A percentile compares a stretch with the other conserved stretches of the same genome.
These are phyloP conservation scores for Alethe castanea DNA, from an alignment of 2,113 vertebrate species.

Conservation along the genomic window DNA sequence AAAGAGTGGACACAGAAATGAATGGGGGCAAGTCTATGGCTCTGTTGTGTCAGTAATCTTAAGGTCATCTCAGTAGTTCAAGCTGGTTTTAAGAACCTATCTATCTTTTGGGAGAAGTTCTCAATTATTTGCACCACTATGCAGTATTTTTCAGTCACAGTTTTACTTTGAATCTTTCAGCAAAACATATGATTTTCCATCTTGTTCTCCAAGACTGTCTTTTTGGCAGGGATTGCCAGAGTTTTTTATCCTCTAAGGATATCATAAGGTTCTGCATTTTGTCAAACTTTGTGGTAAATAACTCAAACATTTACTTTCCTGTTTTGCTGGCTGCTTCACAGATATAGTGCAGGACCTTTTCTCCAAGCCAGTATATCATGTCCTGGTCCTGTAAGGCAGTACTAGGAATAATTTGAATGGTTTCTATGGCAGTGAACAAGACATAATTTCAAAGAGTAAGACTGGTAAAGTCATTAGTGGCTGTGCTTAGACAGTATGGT, in stretches of 20 bases:
- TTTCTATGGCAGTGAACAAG: not conserved
- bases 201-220: slow-evolving; percentile 24
- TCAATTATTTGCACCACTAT: not conserved
- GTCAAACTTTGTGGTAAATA: slow-evolving; percentile 55
- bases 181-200: slow-evolving; percentile 28
- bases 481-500: not conserved
- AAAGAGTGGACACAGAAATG: not conserved
- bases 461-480: not conserved
- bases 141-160: not conserved
- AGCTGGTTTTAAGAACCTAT: not conserved
- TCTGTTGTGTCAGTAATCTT: not conserved
- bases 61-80: not conserved
- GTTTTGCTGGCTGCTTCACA: slow-evolving; percentile 28
- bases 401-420: not conserved
- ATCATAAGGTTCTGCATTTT: slow-evolving; percentile 47
- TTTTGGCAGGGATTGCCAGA: slow-evolving; percentile 29
- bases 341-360: slow-evolving; percentile 41
- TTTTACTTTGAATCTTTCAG: slow-evolving; percentile 18
- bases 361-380: slow-evolving; percentile 27
- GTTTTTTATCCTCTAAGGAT: slow-evolving; percentile 31
- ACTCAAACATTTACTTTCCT: slow-evolving; percentile 49
- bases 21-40: not conserved
- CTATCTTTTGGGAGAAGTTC: not conserved
- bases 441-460: not conserved
- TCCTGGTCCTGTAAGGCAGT: not conserved